phyloP scores from a whole-genome alignment of 92 coral and sea anemone species.

The Umimayanthus chanpuru region DNA sequence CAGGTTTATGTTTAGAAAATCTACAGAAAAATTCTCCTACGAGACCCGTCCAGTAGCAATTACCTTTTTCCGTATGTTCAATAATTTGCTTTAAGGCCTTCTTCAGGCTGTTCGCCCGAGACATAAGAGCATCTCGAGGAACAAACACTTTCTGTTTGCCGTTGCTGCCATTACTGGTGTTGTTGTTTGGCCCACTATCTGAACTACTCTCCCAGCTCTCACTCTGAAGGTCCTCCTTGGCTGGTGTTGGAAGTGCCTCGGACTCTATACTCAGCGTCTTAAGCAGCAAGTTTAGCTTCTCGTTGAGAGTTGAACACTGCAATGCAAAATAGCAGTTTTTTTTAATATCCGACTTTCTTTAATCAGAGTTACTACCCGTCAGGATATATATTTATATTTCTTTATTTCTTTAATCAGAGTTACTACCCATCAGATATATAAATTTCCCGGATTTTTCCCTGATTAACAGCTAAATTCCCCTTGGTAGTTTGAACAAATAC shows the following conservation, averaged over 20 bases:
- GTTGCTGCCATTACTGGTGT: conserved; percentile 50
- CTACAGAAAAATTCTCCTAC: too few relatives aligned
- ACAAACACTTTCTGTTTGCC: conserved; percentile 87
- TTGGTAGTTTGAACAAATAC: too few relatives aligned
- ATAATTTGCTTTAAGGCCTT: conserved; percentile 94
- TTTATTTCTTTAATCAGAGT: too few relatives aligned
- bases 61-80: conserved; percentile 95
- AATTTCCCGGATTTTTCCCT: too few relatives aligned
- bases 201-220: conserved; percentile 50
- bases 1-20: too few relatives aligned
- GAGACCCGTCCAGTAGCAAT: background rate
- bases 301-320: conserved; percentile 90
- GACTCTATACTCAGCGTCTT: conserved; percentile 91
- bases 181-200: conserved; percentile 45
- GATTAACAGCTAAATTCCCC: too few relatives aligned
- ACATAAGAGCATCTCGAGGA: conserved; percentile 95
- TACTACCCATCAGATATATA: too few relatives aligned
- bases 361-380: too few relatives aligned
- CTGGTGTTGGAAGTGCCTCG: conserved; percentile 81
- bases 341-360: background rate
- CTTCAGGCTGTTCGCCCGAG: conserved; percentile 96
- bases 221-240: conserved; percentile 62
- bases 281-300: conserved; percentile 84
- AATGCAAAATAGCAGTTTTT: background rate
- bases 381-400: too few relatives aligned